Base-by-base conservation (phyloP, 2,113 vertebrate species). In the Malurus alboscapulatus region DNA sequence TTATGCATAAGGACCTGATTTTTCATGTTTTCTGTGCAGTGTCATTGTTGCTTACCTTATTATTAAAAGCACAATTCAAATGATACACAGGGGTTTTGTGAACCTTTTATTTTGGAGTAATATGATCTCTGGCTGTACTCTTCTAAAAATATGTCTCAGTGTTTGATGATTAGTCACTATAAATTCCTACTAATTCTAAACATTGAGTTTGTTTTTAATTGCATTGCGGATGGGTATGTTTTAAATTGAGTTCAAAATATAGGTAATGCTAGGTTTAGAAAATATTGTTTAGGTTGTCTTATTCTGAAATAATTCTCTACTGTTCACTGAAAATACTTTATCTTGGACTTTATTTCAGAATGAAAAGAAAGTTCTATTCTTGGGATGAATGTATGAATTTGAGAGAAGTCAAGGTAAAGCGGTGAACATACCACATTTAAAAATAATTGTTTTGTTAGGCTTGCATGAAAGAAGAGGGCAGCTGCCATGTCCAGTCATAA, bases 311-410 rank as follows among this genome's bases (percentile, higher is more conserved):
- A 2, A 10, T 66, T 88, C 36, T 88, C 22, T 72, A 26, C 20
- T 51, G 14, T 50, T 90, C 25, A 63, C 36, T 96, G 47, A 87
- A 91, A 91, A 73, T 69, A 68, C 25, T 94, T 63, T 91, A 17
- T 75, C 68, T 95, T 4, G 54, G 24, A 53, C 22, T 79, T 97
- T 84, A 62, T 97, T 97, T 95, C 95, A 99, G 99, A 96, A 99
- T 99, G 99, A 99, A 99, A 98, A 99, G 99, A 47, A 99, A 99
- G 92, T 99, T 99, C 96, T 99, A 99, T 95, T 99, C 99, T 12
- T 99, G 99, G 99, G 99, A 99, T 83, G 99, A 99, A 95, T 99
- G 99, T 87, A 99, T 99, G 98, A 99, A 99, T 96, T 96, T 99
- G 81, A 98, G 98, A 98, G 99, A 99, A 98, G 99, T 99, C 65